Evolutionary conservation across 2,113 vertebrate genomes (phyloP).

Genomic region (Mellivora capensis): DNA sequence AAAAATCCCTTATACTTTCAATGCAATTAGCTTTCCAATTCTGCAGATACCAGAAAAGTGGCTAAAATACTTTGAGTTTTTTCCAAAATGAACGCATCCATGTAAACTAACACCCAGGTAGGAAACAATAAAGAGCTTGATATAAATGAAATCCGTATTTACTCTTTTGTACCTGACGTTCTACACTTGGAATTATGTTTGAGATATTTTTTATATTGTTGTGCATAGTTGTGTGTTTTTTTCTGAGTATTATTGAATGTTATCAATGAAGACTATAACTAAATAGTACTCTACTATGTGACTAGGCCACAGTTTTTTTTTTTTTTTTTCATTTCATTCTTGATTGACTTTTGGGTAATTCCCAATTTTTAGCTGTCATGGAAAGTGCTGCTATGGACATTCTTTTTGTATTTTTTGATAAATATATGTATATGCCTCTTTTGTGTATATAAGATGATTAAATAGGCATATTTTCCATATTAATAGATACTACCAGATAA

Average conservation of each 20-base stretch:
- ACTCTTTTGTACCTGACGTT: background rate
- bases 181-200: background rate
- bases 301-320: background rate
- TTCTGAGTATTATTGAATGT: background rate
- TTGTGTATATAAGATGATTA: background rate
- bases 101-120: background rate
- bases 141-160: background rate
- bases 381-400: background rate
- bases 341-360: background rate
- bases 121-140: background rate
- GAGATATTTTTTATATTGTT: background rate
- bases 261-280: background rate
- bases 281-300: background rate
- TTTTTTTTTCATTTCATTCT: constrained; percentile 29
- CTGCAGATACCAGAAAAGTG: background rate
- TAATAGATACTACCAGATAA: constrained; percentile 3
- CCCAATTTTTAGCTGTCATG: background rate
- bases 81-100: background rate
- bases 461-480: constrained; percentile 2
- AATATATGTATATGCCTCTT: constrained; percentile 25
- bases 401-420: background rate
- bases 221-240: background rate
- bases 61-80: background rate
- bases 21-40: background rate
- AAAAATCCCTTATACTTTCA: background rate